Conservation (phyloP, 2,888 invertebrate genomes). For the Pollenia amentaria region DNA sequence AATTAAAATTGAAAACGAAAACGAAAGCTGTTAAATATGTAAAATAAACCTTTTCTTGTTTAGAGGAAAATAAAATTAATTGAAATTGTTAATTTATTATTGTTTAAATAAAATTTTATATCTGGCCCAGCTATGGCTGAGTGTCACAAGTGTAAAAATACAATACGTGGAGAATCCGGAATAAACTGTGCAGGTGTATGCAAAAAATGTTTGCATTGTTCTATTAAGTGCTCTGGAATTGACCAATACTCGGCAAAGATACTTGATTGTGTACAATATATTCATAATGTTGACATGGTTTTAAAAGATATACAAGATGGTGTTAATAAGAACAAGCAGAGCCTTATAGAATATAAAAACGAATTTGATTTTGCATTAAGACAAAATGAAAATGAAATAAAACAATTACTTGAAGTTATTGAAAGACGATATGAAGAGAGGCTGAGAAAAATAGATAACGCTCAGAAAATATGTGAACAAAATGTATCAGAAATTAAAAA, state of each 20-base stretch:
- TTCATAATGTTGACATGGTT: neutral
- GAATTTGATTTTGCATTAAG: slow-evolving; percentile 1
- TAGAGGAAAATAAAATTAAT: slow-evolving; percentile 12
- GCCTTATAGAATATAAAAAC: neutral
- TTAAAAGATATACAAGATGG: slow-evolving; percentile 13
- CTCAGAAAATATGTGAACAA: too few species aligned
- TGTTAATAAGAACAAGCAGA: neutral
- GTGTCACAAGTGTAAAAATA: neutral
- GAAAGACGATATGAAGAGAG: neutral
- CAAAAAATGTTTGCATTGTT: neutral
- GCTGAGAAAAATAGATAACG: too few species aligned
- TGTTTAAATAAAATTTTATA: slow-evolving; percentile 8
- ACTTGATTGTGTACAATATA: slow-evolving; percentile 6
- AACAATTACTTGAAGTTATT: slow-evolving; percentile 4
- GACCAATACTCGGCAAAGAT: slow-evolving; percentile 1
- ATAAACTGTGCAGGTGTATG: slow-evolving; percentile 9
- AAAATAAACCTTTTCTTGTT: neutral
- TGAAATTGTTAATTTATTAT: slow-evolving; percentile 2
- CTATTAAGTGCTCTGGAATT: slow-evolving; percentile 1
- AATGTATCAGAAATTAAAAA: too few species aligned
- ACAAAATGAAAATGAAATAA: slow-evolving; percentile 13
- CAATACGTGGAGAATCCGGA: slow-evolving; percentile 3
- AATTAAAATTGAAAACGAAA: too few species aligned
- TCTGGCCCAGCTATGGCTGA: neutral
- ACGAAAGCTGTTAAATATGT: neutral